phyloP scores from a whole-genome alignment of 1,140 invertebrate genomes.

The Pseudoatta argentina region DNA sequence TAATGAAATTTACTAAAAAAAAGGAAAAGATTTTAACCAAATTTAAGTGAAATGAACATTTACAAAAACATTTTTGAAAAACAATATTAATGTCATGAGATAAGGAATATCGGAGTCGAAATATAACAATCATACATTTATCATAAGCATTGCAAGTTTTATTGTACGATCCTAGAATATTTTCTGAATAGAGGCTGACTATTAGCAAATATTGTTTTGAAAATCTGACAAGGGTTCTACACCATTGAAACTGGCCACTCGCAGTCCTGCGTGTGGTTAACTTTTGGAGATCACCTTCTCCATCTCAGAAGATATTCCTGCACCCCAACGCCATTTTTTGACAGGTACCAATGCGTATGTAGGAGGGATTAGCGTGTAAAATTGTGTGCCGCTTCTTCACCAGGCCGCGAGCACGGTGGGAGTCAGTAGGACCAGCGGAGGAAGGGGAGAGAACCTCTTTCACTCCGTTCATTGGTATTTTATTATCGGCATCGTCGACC shows the following conservation, averaged over 20 bases:
- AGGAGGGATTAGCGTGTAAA: constrained; percentile 76
- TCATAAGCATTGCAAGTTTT: not conserved
- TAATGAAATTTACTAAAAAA: not conserved
- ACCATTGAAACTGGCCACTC: constrained; percentile 68
- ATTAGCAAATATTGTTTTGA: constrained; percentile 5
- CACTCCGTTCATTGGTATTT: constrained; percentile 73
- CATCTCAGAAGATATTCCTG: constrained; percentile 74
- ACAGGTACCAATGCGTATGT: constrained; percentile 80
- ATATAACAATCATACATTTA: not conserved
- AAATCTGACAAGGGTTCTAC: constrained; percentile 49
- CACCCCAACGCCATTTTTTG: constrained; percentile 77
- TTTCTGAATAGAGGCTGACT: not conserved
- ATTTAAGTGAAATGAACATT: not conserved
- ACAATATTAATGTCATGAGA: not conserved
- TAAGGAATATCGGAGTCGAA: not conserved
- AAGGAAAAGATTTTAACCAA: not conserved
- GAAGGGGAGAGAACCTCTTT: constrained; percentile 55
- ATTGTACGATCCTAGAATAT: not conserved
- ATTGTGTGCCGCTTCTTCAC: constrained; percentile 67
- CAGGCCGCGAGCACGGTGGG: not conserved
- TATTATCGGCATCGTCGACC: constrained; percentile 71
- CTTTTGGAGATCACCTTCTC: constrained; percentile 70
- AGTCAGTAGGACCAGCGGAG: not conserved
- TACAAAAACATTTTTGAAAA: not conserved
- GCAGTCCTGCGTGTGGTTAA: constrained; percentile 77